Evolutionary conservation across 2,797 vertebrate genomes (phyloP), one percentile per base, ranked within the genome.

Genomic region (Oreonectes daqikongensis): DNA sequence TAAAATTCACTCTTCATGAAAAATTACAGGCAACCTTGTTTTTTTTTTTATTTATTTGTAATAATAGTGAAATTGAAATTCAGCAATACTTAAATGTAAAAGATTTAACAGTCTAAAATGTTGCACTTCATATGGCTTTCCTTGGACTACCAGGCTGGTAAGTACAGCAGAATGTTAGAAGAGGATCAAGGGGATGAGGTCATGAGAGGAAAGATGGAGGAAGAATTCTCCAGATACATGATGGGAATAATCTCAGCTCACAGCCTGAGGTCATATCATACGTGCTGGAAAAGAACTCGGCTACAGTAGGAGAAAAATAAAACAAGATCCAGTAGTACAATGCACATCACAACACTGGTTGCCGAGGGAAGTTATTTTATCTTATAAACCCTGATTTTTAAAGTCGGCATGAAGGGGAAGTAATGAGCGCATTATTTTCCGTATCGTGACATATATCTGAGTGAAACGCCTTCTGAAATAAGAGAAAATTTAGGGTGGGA

Each of bases 171-270:
- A 69, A 52, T 35, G 18, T 70, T 50, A 64, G 24, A 22, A 26
- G 11, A 28, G 17, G 72, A 53, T 65, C 44, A 53, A 64, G 59
- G 11, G 5, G 50, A 18, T 9, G 17, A 55, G 46, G 48, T 65
- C 48, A 20, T 35, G 18, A 74, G 32, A 74, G 59, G 59, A 73
- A 30, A 65, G 32, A 65, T 30, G 46, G 48, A 42, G 5, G 35
- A 64, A 40, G 57, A 32, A 48, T 72, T 20, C 42, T 50, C 42
- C 7, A 53, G 46, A 35, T 10, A 35, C 8, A 0, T 17, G 1
- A 73, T 38, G 59, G 30, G 30, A 64, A 73, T 65, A 17, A 74
- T 53, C 46, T 74, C 59, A 50, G 22, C 32, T 52, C 60, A 15
- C 71, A 74, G 60, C 60, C 52, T 55, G 22, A 42, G 48, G 46